A percentile compares a stretch with the other conserved stretches of the same genome.
Evolutionary conservation across 2,797 vertebrate species (phyloP).

Genomic region (Mus minutoides): DNA sequence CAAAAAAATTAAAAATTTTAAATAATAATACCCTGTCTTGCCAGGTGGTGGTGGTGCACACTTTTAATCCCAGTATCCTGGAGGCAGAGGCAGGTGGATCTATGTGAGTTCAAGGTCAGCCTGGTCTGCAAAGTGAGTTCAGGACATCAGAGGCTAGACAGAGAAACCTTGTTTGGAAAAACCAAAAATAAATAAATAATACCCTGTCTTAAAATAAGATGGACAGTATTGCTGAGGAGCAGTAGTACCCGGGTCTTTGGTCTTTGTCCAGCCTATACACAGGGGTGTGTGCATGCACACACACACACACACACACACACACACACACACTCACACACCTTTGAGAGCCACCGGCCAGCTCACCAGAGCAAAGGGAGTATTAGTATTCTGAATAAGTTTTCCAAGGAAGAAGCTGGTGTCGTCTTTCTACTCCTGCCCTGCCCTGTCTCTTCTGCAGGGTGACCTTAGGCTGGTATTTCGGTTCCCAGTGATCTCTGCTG

Average conservation of each 20-base stretch:
- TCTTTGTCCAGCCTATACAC: no score
- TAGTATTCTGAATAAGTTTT: not conserved
- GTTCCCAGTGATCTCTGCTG: not conserved
- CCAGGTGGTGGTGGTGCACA: not conserved
- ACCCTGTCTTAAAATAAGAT: not conserved
- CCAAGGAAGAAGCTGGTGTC: not conserved
- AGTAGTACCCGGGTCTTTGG: no score
- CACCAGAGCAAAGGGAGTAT: not conserved
- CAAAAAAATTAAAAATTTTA: not conserved
- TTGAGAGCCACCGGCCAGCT: not conserved
- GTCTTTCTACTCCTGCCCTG: rapidly evolving
- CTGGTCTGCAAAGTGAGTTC: not conserved
- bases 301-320: no score
- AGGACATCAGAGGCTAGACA: not conserved
- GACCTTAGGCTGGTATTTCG: not conserved
- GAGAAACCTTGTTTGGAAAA: not conserved
- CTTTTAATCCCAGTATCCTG: not conserved
- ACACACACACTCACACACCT: no score
- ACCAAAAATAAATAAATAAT: not conserved
- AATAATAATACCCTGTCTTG: not conserved
- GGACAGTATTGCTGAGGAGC: not conserved
- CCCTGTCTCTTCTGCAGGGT: not conserved
- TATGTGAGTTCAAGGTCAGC: not conserved
- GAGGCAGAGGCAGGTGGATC: not conserved
- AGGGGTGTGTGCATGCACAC: no score